A percentile compares a stretch with the other conserved stretches of the same genome.
Evolutionary conservation across 2,113 vertebrate species (phyloP).

Genomic region (Pampusana beccarii): DNA sequence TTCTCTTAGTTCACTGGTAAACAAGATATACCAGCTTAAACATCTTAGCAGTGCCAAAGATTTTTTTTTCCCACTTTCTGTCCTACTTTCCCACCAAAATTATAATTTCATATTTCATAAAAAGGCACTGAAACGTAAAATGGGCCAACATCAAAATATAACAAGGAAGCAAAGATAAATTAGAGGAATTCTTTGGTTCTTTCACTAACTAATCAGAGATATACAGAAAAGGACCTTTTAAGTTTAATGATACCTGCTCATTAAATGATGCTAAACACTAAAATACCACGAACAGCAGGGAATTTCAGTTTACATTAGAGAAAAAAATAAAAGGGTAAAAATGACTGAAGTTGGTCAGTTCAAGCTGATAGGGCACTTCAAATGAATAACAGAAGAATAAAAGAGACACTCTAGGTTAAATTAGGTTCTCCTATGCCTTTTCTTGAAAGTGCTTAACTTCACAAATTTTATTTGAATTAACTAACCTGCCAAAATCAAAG

Average conservation of each 20-base stretch:
- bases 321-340: conserved; percentile 92
- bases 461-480: conserved; percentile 96
- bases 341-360: conserved; percentile 98
- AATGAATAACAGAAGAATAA: conserved; percentile 90
- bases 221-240: conserved; percentile 86
- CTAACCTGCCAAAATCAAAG: conserved; percentile 94
- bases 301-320: conserved; percentile 98
- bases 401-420: conserved; percentile 98
- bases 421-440: conserved; percentile 90
- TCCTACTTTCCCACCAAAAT: conserved; percentile 71
- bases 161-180: conserved; percentile 79
- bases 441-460: conserved; percentile 88
- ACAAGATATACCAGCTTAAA: conserved; percentile 46
- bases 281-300: conserved; percentile 90
- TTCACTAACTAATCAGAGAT: conserved; percentile 83
- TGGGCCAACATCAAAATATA: conserved; percentile 79
- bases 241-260: conserved; percentile 96
- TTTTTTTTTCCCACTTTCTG: conserved; percentile 61
- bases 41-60: conserved; percentile 22
- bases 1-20: conserved; percentile 27
- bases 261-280: conserved; percentile 93
- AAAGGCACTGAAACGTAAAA: conserved; percentile 76
- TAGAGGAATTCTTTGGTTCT: conserved; percentile 82
- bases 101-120: conserved; percentile 77
- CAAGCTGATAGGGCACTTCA: conserved; percentile 98